Conservation (phyloP, 92 coral and sea anemone genomes). For the Hydrozoanthus gracilis region DNA sequence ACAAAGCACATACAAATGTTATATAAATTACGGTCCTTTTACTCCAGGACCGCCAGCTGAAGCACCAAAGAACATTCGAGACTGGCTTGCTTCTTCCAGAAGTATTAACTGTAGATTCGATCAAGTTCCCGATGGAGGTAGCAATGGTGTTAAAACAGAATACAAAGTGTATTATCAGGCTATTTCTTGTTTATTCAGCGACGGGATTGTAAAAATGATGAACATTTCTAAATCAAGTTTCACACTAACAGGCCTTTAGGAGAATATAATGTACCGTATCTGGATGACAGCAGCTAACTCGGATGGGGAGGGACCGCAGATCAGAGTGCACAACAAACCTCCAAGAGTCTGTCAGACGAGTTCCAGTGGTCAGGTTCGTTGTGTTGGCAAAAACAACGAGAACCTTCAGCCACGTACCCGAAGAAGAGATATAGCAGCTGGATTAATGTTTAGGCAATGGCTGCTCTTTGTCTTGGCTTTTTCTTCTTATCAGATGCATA, state of each 20-base stretch:
- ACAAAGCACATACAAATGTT: too few species aligned
- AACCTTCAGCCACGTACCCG: too few species aligned
- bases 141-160: background rate
- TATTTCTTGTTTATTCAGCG: background rate
- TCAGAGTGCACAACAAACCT: background rate
- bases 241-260: slow-evolving; percentile 5
- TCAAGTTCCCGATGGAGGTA: background rate
- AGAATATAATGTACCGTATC: background rate
- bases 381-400: too few species aligned
- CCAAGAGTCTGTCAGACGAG: background rate
- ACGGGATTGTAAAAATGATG: background rate
- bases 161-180: slow-evolving; percentile 21
- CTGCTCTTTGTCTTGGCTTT: too few species aligned
- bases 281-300: background rate
- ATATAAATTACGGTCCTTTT: too few species aligned
- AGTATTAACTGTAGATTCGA: background rate
- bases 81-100: background rate
- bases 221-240: background rate
- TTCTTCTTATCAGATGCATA: too few species aligned
- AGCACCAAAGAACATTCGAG: background rate
- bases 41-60: too few species aligned
- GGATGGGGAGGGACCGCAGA: background rate
- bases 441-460: too few species aligned
- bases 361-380: background rate
- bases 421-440: too few species aligned